Base-by-base conservation (phyloP, 2,113 vertebrate species). In the Muntiacus muntjak region DNA sequence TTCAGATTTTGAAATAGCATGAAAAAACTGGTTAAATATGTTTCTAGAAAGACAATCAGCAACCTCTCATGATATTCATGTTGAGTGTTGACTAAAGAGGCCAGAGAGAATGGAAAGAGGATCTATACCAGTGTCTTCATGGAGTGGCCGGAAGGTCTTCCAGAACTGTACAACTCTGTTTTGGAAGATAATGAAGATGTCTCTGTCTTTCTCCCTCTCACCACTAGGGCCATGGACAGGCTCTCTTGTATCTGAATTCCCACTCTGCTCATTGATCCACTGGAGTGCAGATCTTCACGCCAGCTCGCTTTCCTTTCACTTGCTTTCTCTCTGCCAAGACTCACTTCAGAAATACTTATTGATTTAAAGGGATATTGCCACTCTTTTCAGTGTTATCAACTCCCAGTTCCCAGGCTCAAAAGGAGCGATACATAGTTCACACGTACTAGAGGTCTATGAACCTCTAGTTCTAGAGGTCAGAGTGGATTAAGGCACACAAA, bases 321-420 rank as follows among this genome's bases (percentile, higher is more conserved):
- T 47, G 76, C 86, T 89, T 89, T 79, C 67, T 91, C 6, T 86
- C 83, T 84, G 64, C n/a, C 17, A 12, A 85, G 33, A 33, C 55
- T 67, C 40, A 74, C 67, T 74, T 90, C 58, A 91, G 74, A 92
- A 95, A 87, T 84, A 67, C 71, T 94, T 95, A 79, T 47, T 92
- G 50, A 43, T 88, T 96, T 90, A 90, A 85, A 95, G 43, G 54
- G 62, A 52, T 17, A 83, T n/a, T 57, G n/a, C 14, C 64, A 82
- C 57, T 13, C 9, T 57, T 88, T 91, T 85, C 10, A 67, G 50
- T 43, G 14, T 58, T 87, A 89, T 12, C 43, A 60, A 87, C 30
- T 84, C 78, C 79, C 5, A 57, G 30, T 36, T 95, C 30, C 45
- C 33, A 96, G 60, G 86, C 76, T 91, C 58, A 95, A 84, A 91